A percentile compares a stretch with the other conserved stretches of the same genome.
These are phyloP conservation scores for Tetrao urogallus DNA, from an alignment of 2,113 vertebrate genomes.

Conservation along the genomic window DNA sequence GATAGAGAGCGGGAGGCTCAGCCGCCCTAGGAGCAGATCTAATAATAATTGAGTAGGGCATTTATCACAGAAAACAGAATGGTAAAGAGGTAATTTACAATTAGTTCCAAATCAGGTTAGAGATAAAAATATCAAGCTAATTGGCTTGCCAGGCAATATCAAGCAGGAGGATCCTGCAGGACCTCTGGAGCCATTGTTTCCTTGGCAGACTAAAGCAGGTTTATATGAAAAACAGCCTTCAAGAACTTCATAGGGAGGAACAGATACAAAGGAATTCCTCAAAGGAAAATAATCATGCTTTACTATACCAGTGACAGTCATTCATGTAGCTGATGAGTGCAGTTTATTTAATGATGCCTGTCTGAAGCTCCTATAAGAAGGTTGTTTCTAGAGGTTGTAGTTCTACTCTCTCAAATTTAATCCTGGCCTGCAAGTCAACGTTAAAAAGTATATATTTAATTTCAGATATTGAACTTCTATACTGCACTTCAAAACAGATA, in stretches of 20 bases:
- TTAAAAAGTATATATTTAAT: not conserved
- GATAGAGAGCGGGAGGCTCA: not conserved
- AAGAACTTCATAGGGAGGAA: not conserved
- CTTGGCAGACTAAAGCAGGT: constrained; percentile 13
- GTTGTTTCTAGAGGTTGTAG: not conserved
- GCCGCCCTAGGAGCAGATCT: constrained; percentile 43
- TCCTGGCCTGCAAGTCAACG: not conserved
- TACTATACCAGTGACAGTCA: not conserved
- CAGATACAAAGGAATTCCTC: constrained; percentile 25
- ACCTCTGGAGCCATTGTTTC: constrained; percentile 52
- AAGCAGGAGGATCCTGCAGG: constrained; percentile 50
- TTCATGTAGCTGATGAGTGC: not conserved
- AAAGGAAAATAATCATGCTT: not conserved
- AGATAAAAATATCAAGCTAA: constrained; percentile 74
- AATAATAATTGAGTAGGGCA: constrained; percentile 63
- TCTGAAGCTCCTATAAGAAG: constrained; percentile 2
- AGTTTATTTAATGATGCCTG: not conserved
- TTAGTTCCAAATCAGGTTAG: constrained; percentile 71
- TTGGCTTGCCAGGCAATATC: constrained; percentile 56
- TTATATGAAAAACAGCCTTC: constrained; percentile 43
- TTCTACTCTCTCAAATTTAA: not conserved
- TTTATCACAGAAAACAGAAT: constrained; percentile 70
- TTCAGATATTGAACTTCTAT: not conserved
- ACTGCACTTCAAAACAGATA: not conserved
- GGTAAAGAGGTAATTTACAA: constrained; percentile 64